Conservation (phyloP, 2,888 invertebrate species). For the Erebia epiphron region DNA sequence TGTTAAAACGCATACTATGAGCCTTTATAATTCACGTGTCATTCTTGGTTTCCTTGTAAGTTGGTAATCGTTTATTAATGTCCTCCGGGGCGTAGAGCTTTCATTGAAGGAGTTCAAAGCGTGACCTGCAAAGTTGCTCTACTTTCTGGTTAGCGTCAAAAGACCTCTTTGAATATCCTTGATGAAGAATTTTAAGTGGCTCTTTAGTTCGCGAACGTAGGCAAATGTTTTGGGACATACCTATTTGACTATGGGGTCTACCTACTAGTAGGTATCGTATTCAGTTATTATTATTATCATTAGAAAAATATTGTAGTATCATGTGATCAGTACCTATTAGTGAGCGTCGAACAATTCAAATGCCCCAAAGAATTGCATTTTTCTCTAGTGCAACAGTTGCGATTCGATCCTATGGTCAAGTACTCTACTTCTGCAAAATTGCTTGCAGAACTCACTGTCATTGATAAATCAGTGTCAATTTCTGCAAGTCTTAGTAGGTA, state of each 20-base stretch:
- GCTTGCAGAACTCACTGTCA: too few species aligned
- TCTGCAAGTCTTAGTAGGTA: too few species aligned
- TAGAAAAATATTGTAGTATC: neutral
- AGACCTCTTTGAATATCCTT: constrained; percentile 36
- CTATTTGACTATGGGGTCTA: neutral
- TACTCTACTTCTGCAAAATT: too few species aligned
- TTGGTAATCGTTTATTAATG: constrained; percentile 35
- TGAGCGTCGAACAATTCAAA: too few species aligned
- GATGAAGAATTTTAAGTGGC: constrained; percentile 35
- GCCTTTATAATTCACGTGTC: constrained; percentile 8
- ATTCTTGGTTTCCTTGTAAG: constrained; percentile 18
- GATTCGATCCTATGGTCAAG: too few species aligned
- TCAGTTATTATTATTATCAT: neutral
- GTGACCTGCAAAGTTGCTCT: constrained; percentile 35
- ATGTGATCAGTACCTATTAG: too few species aligned
- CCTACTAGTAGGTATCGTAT: neutral
- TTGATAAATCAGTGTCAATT: too few species aligned
- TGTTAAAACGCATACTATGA: neutral
- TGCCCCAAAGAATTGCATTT: too few species aligned
- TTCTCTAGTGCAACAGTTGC: too few species aligned
- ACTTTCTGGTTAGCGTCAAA: constrained; percentile 31
- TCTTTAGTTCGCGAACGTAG: constrained; percentile 26
- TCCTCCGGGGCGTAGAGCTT: constrained; percentile 18
- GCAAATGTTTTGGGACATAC: constrained; percentile 6
- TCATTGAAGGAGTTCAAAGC: constrained; percentile 33